These are phyloP conservation scores for Sinosuthora webbiana DNA, from an alignment of 2,113 vertebrate species.

Conservation along the genomic window DNA sequence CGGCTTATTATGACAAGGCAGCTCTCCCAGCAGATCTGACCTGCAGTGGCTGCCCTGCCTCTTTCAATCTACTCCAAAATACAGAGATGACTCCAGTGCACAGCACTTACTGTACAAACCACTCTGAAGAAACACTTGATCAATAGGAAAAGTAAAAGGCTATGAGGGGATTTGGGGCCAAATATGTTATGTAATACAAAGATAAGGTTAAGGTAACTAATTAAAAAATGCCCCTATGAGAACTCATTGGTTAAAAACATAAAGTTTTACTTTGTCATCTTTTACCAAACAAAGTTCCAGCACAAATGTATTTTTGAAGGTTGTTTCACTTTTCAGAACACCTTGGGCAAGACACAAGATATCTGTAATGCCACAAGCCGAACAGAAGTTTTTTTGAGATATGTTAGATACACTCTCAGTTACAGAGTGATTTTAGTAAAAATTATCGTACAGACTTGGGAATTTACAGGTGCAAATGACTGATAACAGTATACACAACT, in stretches of 20 bases:
- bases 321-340: neutral
- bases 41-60: constrained; percentile 24
- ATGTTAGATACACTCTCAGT: neutral
- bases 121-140: neutral
- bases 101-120: neutral
- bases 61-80: constrained; percentile 35
- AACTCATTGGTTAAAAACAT: neutral
- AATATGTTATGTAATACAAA: neutral
- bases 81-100: neutral
- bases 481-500: neutral
- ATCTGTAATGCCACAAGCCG: neutral
- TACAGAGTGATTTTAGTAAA: neutral
- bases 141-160: neutral
- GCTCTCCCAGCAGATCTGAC: constrained; percentile 51
- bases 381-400: neutral
- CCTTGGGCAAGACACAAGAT: neutral
- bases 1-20: constrained; percentile 36
- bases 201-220: neutral
- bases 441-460: neutral
- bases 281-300: neutral
- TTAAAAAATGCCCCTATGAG: neutral
- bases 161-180: neutral
- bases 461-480: neutral
- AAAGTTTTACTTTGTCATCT: neutral
- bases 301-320: neutral